Evolutionary conservation across 2,113 vertebrate genomes (phyloP), one percentile per base, ranked within the genome.

Genomic region (Rhadina sibilatrix): DNA sequence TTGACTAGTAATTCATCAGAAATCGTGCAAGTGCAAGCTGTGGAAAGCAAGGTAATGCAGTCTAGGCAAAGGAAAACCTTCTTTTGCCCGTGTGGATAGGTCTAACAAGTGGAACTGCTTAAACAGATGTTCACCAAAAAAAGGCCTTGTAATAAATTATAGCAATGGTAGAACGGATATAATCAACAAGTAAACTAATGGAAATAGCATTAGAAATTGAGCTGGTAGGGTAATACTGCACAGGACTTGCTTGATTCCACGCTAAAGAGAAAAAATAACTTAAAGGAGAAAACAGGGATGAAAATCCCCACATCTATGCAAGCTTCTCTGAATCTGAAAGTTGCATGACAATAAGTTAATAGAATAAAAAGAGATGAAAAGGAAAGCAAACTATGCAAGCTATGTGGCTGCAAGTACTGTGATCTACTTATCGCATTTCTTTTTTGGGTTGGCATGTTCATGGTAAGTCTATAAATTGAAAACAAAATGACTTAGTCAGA

Each of bases 71-170:
- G 49, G 40, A 53, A 93, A 86, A 59, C 7, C 14, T 92, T 69
- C 30, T 78, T 95, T 91, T 94, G 46, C n/a, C 28, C 69, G 38
- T 35, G 44, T 88, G 77, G 60, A 42, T 52, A 78, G n/a, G 31
- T 83, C 77, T 93, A 31, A 87, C 0, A 5, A 49, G 22, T 72
- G 19, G 27, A 95, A 93, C 65, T 70, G 59, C 77, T 94, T 94
- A 71, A 94, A 85, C 66, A 78, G 84, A 80, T 94, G 70, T 94
- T 49, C 49, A 54, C 52, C 69, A 89, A 64, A 92, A 85, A 79
- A 27, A 81, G 75, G 24, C 37, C 47, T 89, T 89, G 54, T 69
- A 85, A 90, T 93, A 93, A 95, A 85, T 96, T 60, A 17, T 37
- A 94, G n/a, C 40, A 89, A 24, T 21, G 60, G 71, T 65, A 93